Base-by-base conservation (phyloP, 2,888 invertebrate species). In the Eupsilia transversa region DNA sequence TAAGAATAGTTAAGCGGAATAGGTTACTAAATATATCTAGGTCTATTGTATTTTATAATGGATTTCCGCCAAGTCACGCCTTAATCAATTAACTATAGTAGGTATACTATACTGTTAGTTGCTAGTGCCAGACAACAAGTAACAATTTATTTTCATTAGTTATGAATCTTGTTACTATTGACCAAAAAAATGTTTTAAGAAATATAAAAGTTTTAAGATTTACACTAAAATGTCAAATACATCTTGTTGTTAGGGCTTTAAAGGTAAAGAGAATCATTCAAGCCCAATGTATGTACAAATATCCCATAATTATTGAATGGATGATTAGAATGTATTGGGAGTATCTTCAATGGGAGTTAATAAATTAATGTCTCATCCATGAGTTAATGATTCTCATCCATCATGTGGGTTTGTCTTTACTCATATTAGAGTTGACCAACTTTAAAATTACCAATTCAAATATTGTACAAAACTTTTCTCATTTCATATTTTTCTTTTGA, bases 71-170 rank as follows among this genome's bases (percentile, higher is more conserved):
- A n/a, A n/a, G n/a, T n/a, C n/a, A n/a, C n/a, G n/a, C n/a, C n/a
- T n/a, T n/a, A n/a, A n/a, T n/a, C n/a, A n/a, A n/a, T n/a, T n/a
- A n/a, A n/a, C n/a, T 69, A 73, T 54, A 86, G 75, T 72, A 73
- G 72, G 74, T 81, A 78, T 71, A 77, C 74, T 78, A 77, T 75
- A 75, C 66, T 60, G 76, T 79, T 77, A 80, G 72, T 79, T 79
- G 71, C 63, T 77, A 75, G 77, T 86, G 54, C 73, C 74, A 83
- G 77, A 79, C 81, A 83, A 83, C 75, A 79, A 82, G 41, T 73
- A 72, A 72, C 70, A 81, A 72, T 30, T 64, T 71, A 65, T 72
- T 77, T 83, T 77, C 71, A 80, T 84, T 76, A 83, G 52, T 80
- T 83, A 68, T 20, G 70, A 77, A 72, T 64, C 63, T 80, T 41